Evolutionary conservation across 1,140 invertebrate genomes (phyloP), one percentile per base, ranked within the genome.

Genomic region (Drosophila sp.): DNA sequence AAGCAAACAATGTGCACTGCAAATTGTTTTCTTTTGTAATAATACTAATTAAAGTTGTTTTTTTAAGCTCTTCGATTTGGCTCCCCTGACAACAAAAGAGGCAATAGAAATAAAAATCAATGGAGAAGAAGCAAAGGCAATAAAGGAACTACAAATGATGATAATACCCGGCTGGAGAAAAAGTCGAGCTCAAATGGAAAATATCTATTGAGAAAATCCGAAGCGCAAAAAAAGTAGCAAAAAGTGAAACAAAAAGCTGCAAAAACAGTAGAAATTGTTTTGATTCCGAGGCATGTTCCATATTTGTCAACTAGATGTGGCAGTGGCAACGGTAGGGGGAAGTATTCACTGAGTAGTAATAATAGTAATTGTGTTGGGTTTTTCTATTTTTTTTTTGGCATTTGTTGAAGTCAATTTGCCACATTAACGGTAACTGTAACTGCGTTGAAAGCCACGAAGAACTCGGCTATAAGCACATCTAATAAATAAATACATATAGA

Each of bases 11-110:
- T 78, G 57, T 58, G 59, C 50, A 71, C 64, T 73, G 66, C 75
- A 79, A 80, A 89, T 87, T 87, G 79, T 87, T 89, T 87, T 89
- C 64, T 46, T 89, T 89, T 66, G 72, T 79, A 87, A 89, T 89
- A 74, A 89, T 80, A 83, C 83, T 83, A 80, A 87, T 89, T 87
- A 89, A 77, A 87, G 62, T 89, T 76, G 67, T 51, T 53, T 54
- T 21, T 43, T 53, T 25, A 57, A 46, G 59, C 53, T 16, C 61
- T 69, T 63, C 67, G 63, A 73, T 73, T 73, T 64, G 74, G 14
- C 46, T 21, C 29, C 46, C 46, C 8, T 13, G 21, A 48, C 57
- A 57, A 34, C 56, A 65, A 63, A 27, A 69, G 41, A 13, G 36
- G 46, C n/a, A 63, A 48, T 46, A 34, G 51, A 36, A 18, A 41